Evolutionary conservation across 1,140 invertebrate species (phyloP), one percentile per base, ranked within the genome.

Genomic region (Telenomus remus): DNA sequence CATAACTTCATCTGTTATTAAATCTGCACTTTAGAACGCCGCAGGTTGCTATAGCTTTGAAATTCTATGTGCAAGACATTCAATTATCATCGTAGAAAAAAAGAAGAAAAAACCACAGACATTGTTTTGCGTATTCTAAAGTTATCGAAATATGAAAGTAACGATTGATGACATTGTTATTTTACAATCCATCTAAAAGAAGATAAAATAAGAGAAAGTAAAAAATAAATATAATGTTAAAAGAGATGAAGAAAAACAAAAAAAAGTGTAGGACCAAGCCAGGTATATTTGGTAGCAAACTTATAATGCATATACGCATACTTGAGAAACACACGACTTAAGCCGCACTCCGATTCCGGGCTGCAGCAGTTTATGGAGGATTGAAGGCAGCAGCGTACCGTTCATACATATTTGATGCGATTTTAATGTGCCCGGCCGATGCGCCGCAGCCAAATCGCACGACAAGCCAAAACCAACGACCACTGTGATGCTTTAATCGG

Each of bases 401-500:
- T 39, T 76, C 76, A 55, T 88, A 73, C 83, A 86, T 87, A 86
- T 86, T 88, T 86, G 63, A 88, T 82, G 82, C 81, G 86, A 87
- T 88, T 88, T 88, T 88, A 88, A 87, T 88, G 86, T 87, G 85
- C 86, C 85, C 81, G 75, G 64, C 72, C 55, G 79, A 80, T 81
- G 69, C 80, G 69, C 65, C 55, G 75, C 80, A 78, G 76, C 79
- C 65, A 56, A 59, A 76, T 74, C 51, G 70, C 59, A 69, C 76
- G 71, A 79, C 79, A 60, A 61, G 68, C 68, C 35, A 47, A n/a
- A 72, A 54, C 65, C 75, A 54, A 60, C 79, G 76, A 83, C 80
- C 81, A 79, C 82, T 69, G 80, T 85, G 81, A 85, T 75, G 75
- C 85, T 81, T 79, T 87, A 87, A 87, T 87, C 85, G 84, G 86